phyloP scores from a whole-genome alignment of 1,140 invertebrate species.

The Drosophila lacteicornis region DNA sequence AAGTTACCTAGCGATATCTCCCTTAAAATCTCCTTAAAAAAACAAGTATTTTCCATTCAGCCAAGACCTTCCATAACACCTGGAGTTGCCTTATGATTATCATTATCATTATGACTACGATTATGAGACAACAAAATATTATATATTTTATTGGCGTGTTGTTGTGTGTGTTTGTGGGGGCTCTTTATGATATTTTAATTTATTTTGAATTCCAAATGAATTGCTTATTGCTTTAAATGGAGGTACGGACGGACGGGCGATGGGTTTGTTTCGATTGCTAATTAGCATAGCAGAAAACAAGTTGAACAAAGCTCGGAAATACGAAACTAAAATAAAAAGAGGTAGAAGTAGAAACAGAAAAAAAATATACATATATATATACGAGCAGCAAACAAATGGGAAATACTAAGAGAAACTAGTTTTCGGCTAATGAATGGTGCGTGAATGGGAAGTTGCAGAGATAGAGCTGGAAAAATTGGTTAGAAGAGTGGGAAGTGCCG shows the following conservation, averaged over 20 bases:
- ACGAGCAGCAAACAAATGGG: constrained; percentile 15
- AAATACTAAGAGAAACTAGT: constrained; percentile 71
- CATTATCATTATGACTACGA: constrained; percentile 25
- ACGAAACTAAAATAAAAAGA: constrained; percentile 57
- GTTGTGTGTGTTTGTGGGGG: constrained; percentile 12
- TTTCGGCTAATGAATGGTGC: constrained; percentile 74
- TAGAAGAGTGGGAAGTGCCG: constrained; percentile 32
- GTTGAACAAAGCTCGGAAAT: constrained; percentile 49
- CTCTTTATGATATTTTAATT: constrained; percentile 75
- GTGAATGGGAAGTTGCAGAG: constrained; percentile 74
- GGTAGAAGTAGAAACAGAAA: constrained; percentile 21
- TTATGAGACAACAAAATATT: constrained; percentile 21
- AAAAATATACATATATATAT: constrained; percentile 1
- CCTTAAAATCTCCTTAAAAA: background rate
- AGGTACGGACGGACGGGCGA: constrained; percentile 25
- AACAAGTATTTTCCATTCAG: background rate
- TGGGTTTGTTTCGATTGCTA: constrained; percentile 67
- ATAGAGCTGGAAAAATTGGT: constrained; percentile 34
- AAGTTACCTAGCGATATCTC: too few species aligned
- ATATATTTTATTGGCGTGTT: constrained; percentile 25
- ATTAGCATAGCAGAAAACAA: constrained; percentile 69
- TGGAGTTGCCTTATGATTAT: constrained; percentile 28
- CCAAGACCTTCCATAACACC: constrained; percentile 15
- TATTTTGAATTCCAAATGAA: constrained; percentile 76
- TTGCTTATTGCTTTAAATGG: constrained; percentile 82